Evolutionary conservation across 2,888 invertebrate genomes (phyloP), one percentile per base, ranked within the genome.

Genomic region (Netelia inedita): DNA sequence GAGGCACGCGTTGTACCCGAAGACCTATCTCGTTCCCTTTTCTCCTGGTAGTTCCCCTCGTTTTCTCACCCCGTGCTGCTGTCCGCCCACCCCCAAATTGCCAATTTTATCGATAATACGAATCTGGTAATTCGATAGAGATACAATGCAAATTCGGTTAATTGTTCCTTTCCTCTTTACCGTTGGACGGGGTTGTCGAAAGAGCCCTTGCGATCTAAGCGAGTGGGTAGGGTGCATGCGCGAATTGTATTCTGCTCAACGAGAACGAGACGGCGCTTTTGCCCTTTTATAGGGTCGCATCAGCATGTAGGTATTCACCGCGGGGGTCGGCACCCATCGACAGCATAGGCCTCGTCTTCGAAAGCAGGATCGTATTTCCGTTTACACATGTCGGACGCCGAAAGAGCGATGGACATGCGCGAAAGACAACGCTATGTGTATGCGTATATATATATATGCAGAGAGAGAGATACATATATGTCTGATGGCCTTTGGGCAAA

Each of bases 81-180:
- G 66, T 83, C 88, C 88, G 85, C 88, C 88, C 88, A 87, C 89
- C 89, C 61, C 89, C 87, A 91, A 92, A 92, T 93, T 92, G 93
- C 89, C 92, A 93, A 93, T 93, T 93, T 93, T 93, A 93, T 93
- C 93, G 92, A 92, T 93, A 92, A 93, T 93, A 92, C 92, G 90
- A 90, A 93, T 93, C 93, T 92, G 90, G 93, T 93, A 93, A 93
- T 93, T 92, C 90, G 93, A 93, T 93, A 93, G 92, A 93, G 92
- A 93, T 93, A 91, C 92, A 93, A 93, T 93, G 93, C 93, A 93
- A 93, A 93, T 93, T 92, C 88, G 89, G 91, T 92, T 93, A 93
- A 93, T 93, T 93, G 93, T 93, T 93, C 93, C 35, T 90, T 90
- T 87, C 87, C 88, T 72, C 61, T 75, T 16, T 82, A 83, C 80